These are phyloP conservation scores for Hippopotamus amphibius DNA, from an alignment of 2,113 vertebrate genomes.

Conservation along the genomic window DNA sequence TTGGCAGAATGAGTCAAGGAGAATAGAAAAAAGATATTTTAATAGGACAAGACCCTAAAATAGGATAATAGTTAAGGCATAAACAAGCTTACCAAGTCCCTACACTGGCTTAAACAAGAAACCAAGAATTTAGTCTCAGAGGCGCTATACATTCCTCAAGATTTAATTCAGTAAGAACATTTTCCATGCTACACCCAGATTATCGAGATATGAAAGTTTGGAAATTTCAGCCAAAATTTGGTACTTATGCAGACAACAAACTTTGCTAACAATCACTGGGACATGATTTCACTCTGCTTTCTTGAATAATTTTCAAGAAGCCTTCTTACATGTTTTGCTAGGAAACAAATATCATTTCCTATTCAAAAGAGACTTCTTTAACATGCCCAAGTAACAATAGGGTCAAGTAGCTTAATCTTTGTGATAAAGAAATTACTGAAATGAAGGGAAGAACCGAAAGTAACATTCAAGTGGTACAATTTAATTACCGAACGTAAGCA, in stretches of 20 bases:
- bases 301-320: slow-evolving; percentile 41
- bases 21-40: background rate
- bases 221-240: slow-evolving; percentile 48
- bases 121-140: slow-evolving; percentile 23
- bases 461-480: background rate
- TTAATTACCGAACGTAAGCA: slow-evolving; percentile 61
- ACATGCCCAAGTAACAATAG: background rate
- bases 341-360: slow-evolving; percentile 52
- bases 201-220: background rate
- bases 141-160: background rate
- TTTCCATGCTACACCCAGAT: background rate
- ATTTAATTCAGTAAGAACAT: slow-evolving; percentile 48
- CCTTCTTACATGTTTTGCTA: background rate
- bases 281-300: slow-evolving; percentile 14
- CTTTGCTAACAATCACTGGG: slow-evolving; percentile 3
- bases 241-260: background rate
- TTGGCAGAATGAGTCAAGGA: slow-evolving; percentile 14
- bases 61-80: background rate
- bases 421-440: slow-evolving; percentile 22
- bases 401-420: slow-evolving; percentile 54
- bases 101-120: background rate
- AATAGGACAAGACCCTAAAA: background rate
- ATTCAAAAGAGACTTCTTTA: background rate
- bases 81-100: background rate
- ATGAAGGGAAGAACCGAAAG: slow-evolving; percentile 47